Base-by-base conservation (phyloP, 2,113 vertebrate genomes). In the Cyprinodon variegatus region DNA sequence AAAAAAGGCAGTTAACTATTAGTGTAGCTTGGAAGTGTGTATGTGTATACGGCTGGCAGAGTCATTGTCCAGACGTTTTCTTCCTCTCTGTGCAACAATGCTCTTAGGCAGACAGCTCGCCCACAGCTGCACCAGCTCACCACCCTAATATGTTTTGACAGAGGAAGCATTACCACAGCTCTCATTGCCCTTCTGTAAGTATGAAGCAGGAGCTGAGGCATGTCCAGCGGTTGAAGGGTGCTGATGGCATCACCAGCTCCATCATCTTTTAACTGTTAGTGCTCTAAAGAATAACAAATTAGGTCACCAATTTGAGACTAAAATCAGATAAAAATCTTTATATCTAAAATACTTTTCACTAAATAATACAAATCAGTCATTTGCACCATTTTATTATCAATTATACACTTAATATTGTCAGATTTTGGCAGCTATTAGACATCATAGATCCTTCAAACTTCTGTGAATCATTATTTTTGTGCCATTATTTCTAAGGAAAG, bases 111-210 rank as follows among this genome's bases (percentile, higher is more conserved):
- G 78, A 91, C 83, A 68, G 83, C 86, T 88, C 83, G 80, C 88
- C 82, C 82, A 90, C 81, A 86, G 89, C 77, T 83, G 68, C 59
- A 75, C 77, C 83, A 70, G 72, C 76, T 81, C 78, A 59, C 67
- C 78, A 87, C 90, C 65, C 74, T 88, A 90, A 89, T 88, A 77
- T 61, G 71, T 74, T 90, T 79, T 88, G 89, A 91, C 90, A 87
- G 87, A 78, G 76, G 72, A 86, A 68, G 75, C 74, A 41, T 82
- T 70, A 86, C 73, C 72, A 63, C 81, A 48, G 77, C 88, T 84
- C 90, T 83, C 22, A 20, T 76, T 65, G 67, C 68, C 86, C 85
- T 89, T 92, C 84, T 91, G 91, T 83, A 29, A 83, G 82, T 86
- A 76, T 20, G 7, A 48, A 76, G 73, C 48, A 59, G n/a, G 76